phyloP scores from a whole-genome alignment of 2,888 invertebrate genomes.

The Cephonodes hylas region DNA sequence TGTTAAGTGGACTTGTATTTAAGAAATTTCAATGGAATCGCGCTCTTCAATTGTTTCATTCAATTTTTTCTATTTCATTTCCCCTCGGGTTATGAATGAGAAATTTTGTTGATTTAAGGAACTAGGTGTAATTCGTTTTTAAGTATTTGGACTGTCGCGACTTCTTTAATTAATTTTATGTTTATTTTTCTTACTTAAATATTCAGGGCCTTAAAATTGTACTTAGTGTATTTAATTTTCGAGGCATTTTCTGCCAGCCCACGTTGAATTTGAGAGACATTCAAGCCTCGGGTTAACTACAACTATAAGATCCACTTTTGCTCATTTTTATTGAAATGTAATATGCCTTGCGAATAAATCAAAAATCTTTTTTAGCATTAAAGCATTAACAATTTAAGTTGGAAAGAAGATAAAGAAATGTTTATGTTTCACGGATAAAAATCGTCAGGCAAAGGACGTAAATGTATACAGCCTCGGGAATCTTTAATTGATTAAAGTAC shows the following conservation, averaged over 20 bases:
- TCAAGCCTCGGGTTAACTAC: too few species aligned
- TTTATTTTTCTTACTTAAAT: too few species aligned
- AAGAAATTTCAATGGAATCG: not conserved
- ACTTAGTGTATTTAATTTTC: too few species aligned
- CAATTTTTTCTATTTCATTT: not conserved
- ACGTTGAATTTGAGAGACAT: too few species aligned
- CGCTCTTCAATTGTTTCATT: not conserved
- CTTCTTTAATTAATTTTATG: too few species aligned
- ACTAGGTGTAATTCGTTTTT: not conserved
- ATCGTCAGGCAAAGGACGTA: not conserved
- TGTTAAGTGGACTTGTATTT: not conserved
- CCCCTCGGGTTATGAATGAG: not conserved
- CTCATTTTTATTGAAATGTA: too few species aligned
- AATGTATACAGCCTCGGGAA: conserved; percentile 10
- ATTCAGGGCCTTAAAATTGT: too few species aligned
- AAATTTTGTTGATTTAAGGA: not conserved
- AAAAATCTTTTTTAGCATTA: too few species aligned
- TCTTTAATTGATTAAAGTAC: conserved; percentile 28
- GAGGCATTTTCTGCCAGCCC: too few species aligned
- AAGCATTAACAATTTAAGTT: too few species aligned
- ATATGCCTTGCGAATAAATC: too few species aligned
- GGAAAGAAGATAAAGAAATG: not conserved
- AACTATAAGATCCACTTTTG: too few species aligned
- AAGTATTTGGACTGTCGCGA: not conserved
- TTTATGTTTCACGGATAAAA: not conserved